These are phyloP conservation scores for Hypotaenidia okinawae DNA, from an alignment of 2,797 vertebrate genomes.

Conservation along the genomic window DNA sequence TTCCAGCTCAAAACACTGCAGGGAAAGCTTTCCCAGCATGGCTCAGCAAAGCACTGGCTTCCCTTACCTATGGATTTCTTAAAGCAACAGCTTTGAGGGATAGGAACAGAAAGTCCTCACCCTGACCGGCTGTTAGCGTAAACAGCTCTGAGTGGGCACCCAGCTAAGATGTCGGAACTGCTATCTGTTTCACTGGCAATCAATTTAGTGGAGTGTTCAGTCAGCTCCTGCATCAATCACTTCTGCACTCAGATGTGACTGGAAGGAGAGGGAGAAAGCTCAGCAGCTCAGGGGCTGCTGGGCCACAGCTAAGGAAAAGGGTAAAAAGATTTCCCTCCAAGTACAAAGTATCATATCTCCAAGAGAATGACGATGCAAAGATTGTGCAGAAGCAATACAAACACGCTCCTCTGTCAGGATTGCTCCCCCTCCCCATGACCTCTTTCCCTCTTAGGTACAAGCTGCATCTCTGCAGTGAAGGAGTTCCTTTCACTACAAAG, in stretches of 20 bases:
- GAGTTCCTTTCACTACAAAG: background rate
- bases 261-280: background rate
- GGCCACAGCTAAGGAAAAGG: background rate
- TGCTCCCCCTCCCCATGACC: background rate
- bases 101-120: background rate
- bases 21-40: background rate
- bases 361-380: background rate
- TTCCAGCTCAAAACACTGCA: background rate
- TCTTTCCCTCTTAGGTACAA: background rate
- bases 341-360: background rate
- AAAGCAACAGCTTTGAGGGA: background rate
- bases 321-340: background rate
- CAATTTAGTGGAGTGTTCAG: slow-evolving; percentile 15
- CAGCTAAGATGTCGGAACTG: slow-evolving; percentile 43
- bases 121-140: slow-evolving; percentile 15
- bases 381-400: background rate
- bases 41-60: background rate
- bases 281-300: background rate
- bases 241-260: background rate
- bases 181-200: slow-evolving; percentile 11
- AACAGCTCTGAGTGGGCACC: background rate
- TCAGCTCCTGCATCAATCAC: background rate
- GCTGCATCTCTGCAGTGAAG: background rate
- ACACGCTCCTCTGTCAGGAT: background rate
- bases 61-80: background rate